Evolutionary conservation across 2,113 vertebrate species (phyloP).

Genomic region (Ailuropoda melanoleuca): DNA sequence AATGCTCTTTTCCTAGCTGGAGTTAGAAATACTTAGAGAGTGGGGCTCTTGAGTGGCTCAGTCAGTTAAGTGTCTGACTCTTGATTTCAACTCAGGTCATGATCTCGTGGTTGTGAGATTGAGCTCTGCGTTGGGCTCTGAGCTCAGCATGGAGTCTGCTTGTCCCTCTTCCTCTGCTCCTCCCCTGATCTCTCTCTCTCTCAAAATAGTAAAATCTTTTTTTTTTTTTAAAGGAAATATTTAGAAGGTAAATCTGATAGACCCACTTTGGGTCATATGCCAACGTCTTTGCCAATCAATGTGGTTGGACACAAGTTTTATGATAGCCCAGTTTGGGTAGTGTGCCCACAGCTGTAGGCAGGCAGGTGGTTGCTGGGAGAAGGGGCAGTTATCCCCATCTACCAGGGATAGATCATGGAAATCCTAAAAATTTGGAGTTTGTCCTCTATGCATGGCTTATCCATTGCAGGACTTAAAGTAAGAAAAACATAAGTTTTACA

Average conservation of each 20-base stretch:
- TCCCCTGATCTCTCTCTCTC: background rate
- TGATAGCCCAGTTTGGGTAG: background rate
- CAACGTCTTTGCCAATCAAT: background rate
- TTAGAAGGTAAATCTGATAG: background rate
- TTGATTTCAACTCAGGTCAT: background rate
- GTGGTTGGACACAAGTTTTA: background rate
- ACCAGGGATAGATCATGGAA: background rate
- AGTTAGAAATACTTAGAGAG: background rate
- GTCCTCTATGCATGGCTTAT: background rate
- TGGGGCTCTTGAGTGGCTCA: background rate
- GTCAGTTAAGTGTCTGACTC: background rate
- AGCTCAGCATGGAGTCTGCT: background rate
- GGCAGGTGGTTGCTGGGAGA: background rate
- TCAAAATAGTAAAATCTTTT: too few relatives aligned
- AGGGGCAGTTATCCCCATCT: rapidly evolving
- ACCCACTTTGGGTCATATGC: background rate
- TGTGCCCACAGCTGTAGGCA: background rate
- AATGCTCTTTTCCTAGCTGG: background rate
- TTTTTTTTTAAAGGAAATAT: background rate
- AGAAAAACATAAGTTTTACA: background rate
- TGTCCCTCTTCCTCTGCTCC: background rate
- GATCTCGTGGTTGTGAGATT: background rate
- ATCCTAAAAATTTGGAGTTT: background rate
- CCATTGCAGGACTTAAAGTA: background rate
- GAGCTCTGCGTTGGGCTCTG: background rate